Conservation (phyloP, 2,797 vertebrate genomes). For the Hydrocynus forskahlii region DNA sequence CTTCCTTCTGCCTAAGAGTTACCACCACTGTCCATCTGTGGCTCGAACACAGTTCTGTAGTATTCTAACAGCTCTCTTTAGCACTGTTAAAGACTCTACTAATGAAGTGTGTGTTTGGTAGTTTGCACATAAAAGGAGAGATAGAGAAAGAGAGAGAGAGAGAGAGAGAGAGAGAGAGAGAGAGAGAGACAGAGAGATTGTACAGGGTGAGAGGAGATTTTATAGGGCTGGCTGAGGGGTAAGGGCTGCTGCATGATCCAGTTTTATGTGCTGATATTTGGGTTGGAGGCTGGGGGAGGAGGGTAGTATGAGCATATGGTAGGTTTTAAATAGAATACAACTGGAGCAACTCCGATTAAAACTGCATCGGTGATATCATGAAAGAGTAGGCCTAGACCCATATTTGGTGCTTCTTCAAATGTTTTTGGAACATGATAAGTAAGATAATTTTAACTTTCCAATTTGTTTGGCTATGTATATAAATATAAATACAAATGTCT, state of each 20-base stretch:
- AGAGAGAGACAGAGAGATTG: conserved; percentile 37
- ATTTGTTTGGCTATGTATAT: too few species aligned
- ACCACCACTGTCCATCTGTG: not conserved
- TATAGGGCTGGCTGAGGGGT: conserved; percentile 70
- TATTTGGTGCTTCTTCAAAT: too few species aligned
- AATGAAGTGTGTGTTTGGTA: conserved; percentile 45
- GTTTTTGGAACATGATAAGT: too few species aligned
- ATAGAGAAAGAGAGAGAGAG: conserved; percentile 5
- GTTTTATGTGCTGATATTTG: conserved; percentile 59
- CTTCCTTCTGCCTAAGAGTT: not conserved
- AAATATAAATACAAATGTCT: too few species aligned
- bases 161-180: conserved; percentile 27
- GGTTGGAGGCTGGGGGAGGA: conserved; percentile 5
- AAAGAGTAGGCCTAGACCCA: not conserved
- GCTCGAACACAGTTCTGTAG: not conserved
- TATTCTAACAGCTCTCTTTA: not conserved
- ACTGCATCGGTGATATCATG: not conserved
- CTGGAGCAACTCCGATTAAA: not conserved
- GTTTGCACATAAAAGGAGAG: conserved; percentile 51
- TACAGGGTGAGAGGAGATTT: conserved; percentile 74
- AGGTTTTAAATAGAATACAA: not conserved
- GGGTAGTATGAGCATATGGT: not conserved
- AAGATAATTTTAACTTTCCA: too few species aligned
- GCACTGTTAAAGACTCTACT: conserved; percentile 35
- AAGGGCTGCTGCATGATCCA: conserved; percentile 67